Evolutionary conservation across 2,888 invertebrate species (phyloP).

Genomic region (Myathropa florea): DNA sequence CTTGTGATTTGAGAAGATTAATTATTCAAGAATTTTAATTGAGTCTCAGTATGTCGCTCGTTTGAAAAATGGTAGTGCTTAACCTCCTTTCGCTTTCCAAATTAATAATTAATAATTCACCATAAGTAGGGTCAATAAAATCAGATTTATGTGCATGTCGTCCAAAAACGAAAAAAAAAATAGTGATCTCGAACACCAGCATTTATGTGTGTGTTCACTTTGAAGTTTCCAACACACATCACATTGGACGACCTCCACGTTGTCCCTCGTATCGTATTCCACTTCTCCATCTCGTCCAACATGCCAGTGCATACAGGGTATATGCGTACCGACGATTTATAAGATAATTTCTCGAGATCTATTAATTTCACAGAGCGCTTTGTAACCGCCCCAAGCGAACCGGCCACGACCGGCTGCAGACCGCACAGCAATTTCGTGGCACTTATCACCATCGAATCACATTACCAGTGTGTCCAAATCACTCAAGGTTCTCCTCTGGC

Average conservation of each 20-base stretch:
- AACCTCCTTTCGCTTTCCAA: not conserved
- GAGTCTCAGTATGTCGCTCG: not conserved
- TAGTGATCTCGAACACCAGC: too few relatives aligned
- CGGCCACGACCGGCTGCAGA: not conserved
- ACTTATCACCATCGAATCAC: slow-evolving; percentile 47
- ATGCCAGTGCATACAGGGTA: not conserved
- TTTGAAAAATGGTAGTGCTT: not conserved
- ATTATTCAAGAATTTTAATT: not conserved
- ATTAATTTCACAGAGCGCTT: slow-evolving; percentile 20
- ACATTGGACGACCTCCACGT: not conserved
- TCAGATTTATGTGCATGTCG: not conserved
- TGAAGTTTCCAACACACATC: not conserved
- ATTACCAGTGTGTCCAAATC: slow-evolving; percentile 45
- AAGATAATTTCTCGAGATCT: slow-evolving; percentile 17
- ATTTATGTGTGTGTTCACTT: too few relatives aligned
- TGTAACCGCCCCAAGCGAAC: slow-evolving; percentile 48
- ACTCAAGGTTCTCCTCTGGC: slow-evolving; percentile 40
- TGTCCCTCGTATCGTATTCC: not conserved
- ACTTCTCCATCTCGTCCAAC: not conserved
- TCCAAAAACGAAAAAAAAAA: too few relatives aligned
- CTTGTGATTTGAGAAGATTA: not conserved
- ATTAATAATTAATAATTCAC: not conserved
- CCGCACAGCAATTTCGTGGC: slow-evolving; percentile 39
- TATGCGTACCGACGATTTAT: not conserved
- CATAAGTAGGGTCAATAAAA: not conserved